These are phyloP conservation scores for Coleophora flavipennella DNA, from an alignment of 2,888 invertebrate genomes.

Conservation along the genomic window DNA sequence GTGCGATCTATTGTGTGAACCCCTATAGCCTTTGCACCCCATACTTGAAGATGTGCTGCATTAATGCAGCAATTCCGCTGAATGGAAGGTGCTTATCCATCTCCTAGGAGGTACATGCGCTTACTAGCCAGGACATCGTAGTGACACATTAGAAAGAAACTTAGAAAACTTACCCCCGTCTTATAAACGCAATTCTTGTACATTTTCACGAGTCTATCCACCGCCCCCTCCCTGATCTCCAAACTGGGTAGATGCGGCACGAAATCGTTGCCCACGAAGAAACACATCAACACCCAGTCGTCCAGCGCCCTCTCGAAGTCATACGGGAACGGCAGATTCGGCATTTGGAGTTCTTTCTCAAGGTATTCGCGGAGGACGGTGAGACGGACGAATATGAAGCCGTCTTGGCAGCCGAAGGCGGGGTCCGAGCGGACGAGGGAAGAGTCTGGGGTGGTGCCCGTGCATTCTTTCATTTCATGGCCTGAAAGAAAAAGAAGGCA, in stretches of 20 bases:
- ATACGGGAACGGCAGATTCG: slow-evolving; percentile 92
- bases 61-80: no score
- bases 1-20: no score
- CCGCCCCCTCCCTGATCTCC: slow-evolving; percentile 97
- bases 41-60: no score
- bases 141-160: slow-evolving; percentile 16
- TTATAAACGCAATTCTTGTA: slow-evolving; percentile 96
- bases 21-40: no score
- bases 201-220: slow-evolving; percentile 91
- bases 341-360: slow-evolving; percentile 80
- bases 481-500: slow-evolving; percentile 60
- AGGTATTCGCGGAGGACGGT: slow-evolving; percentile 95
- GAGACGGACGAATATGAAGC: slow-evolving; percentile 94
- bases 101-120: no score
- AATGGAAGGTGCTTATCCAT: no score
- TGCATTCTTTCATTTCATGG: slow-evolving; percentile 95
- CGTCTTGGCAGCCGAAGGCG: slow-evolving; percentile 81
- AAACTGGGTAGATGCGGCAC: slow-evolving; percentile 97
- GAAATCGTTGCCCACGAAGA: slow-evolving; percentile 99
- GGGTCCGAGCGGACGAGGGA: slow-evolving; percentile 73
- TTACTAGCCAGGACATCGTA: no score
- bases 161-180: slow-evolving; percentile 80
- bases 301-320: slow-evolving; percentile 96
- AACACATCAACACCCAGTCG: slow-evolving; percentile 98
- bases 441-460: slow-evolving; percentile 78